A percentile compares a stretch with the other conserved stretches of the same genome.
Evolutionary conservation across 2,888 invertebrate species (phyloP).

Genomic region (Minunthozetes semirufus): DNA sequence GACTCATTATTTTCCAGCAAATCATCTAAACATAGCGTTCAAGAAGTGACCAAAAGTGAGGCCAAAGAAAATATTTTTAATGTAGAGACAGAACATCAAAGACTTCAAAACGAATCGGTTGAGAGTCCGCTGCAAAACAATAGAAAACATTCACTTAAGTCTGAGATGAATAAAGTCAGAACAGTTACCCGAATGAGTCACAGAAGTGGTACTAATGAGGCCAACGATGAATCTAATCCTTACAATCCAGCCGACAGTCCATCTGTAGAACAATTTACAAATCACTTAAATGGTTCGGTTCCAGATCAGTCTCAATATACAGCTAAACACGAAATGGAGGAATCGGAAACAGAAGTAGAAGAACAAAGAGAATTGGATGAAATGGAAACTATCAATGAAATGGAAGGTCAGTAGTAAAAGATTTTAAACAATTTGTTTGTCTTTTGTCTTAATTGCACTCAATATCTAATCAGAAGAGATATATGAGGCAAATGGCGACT

Average conservation of each 20-base stretch:
- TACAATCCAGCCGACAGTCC: constrained; percentile 22
- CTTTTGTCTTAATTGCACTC: not conserved
- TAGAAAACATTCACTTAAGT: not conserved
- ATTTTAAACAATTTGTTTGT: not conserved
- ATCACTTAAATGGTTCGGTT: constrained; percentile 1
- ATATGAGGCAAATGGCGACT: not conserved
- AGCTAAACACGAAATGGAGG: not conserved
- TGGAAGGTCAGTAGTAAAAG: not conserved
- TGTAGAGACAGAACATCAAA: constrained; percentile 10
- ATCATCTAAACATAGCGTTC: constrained; percentile 6
- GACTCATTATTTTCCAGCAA: constrained; percentile 9
- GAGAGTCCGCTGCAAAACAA: not conserved
- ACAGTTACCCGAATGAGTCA: not conserved
- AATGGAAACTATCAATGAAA: not conserved
- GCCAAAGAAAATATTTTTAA: constrained; percentile 3
- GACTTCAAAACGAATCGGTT: not conserved
- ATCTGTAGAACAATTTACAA: not conserved
- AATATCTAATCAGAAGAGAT: not conserved
- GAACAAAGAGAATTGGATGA: not conserved
- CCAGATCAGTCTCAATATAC: not conserved
- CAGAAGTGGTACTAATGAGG: not conserved
- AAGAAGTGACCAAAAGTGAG: constrained; percentile 4
- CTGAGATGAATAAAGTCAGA: not conserved
- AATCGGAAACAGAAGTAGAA: not conserved
- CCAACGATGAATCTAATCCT: not conserved